Percentiles rank a stretch among this genome's conserved stretches.
phyloP scores from a whole-genome alignment of 2,797 vertebrate species.

The Mus minutoides region DNA sequence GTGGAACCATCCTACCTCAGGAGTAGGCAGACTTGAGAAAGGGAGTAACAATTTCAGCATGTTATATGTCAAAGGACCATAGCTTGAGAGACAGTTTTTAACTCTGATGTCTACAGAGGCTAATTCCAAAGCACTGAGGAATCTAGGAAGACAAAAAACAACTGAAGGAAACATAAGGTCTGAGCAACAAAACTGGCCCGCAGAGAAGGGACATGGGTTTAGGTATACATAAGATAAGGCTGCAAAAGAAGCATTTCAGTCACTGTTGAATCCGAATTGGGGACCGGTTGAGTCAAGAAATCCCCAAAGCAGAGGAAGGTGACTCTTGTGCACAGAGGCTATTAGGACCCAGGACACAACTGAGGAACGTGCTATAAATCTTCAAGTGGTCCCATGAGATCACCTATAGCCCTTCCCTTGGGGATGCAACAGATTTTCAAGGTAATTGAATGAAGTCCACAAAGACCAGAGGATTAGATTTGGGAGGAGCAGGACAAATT shows the following conservation, averaged over 20 bases:
- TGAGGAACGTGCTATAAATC: background rate
- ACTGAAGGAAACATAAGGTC: constrained; percentile 37
- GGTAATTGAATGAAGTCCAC: background rate
- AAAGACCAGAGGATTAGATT: constrained; percentile 9
- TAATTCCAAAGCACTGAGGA: background rate
- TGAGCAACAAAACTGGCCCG: constrained; percentile 7
- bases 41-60: background rate
- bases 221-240: background rate
- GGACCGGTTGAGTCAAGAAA: background rate
- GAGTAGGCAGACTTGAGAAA: background rate
- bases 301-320: background rate
- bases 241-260: background rate
- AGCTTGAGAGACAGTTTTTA: background rate
- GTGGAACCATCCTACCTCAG: background rate
- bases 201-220: background rate
- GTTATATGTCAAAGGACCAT: constrained; percentile 18
- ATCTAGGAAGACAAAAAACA: background rate
- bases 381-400: background rate
- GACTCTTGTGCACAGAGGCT: background rate
- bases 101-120: background rate
- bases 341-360: background rate
- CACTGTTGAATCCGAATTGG: background rate
- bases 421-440: background rate
- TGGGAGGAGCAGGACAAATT: background rate
- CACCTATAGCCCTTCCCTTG: background rate